Percentiles rank a stretch among this genome's conserved stretches.
Conservation (phyloP, 1,140 invertebrate genomes). For the Liolophura sinensis region DNA sequence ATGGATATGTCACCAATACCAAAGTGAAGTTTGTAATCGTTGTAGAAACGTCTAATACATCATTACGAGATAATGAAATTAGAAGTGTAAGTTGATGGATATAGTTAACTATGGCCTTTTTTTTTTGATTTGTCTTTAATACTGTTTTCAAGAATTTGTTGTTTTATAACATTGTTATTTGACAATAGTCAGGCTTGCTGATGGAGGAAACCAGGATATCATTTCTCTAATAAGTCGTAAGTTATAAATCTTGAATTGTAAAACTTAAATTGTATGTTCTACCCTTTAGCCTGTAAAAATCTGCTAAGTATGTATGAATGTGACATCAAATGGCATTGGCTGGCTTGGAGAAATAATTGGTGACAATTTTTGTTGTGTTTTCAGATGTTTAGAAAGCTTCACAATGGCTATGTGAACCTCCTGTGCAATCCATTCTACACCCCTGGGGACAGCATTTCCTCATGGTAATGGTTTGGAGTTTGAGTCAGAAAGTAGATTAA, state of each 20-base stretch:
- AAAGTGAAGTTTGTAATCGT: constrained; percentile 94
- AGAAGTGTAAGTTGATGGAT: constrained; percentile 70
- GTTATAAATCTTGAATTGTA: too few species aligned
- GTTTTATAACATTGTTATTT: too few species aligned
- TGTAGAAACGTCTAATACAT: constrained; percentile 86
- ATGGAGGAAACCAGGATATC: too few species aligned
- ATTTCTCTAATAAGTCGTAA: too few species aligned
- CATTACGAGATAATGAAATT: constrained; percentile 91
- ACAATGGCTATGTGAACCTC: constrained; percentile 87
- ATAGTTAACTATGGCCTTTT: too few species aligned
- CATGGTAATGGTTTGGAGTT: constrained; percentile 40
- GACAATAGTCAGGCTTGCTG: too few species aligned
- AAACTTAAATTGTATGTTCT: too few species aligned
- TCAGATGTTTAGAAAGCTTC: constrained; percentile 87
- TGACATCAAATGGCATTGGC: too few species aligned
- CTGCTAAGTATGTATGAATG: too few species aligned
- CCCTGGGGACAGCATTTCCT: constrained; percentile 64
- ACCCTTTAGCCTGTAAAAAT: too few species aligned
- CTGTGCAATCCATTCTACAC: constrained; percentile 95
- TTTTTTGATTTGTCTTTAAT: too few species aligned
- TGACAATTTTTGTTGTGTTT: constrained; percentile 32
- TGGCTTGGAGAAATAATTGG: neutral
- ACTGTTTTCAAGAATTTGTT: too few species aligned
- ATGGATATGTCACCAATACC: constrained; percentile 97
- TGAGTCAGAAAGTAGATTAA: neutral